These are phyloP conservation scores for Boleophthalmus pectinirostris DNA, from an alignment of 2,113 vertebrate genomes.

Conservation along the genomic window DNA sequence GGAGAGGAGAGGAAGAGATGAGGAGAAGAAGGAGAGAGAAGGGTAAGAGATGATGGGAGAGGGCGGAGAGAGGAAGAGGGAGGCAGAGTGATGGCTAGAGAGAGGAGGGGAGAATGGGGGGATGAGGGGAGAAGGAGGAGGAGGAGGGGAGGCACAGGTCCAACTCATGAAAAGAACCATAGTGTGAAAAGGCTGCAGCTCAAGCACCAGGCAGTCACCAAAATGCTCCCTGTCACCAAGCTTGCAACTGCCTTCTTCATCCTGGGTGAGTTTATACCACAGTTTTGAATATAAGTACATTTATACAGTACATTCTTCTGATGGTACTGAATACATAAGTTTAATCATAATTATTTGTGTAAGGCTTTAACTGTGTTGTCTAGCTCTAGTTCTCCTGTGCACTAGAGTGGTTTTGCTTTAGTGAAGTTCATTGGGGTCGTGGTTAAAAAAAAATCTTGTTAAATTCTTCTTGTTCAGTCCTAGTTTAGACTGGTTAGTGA, in stretches of 20 bases:
- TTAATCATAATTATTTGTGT: too few relatives aligned
- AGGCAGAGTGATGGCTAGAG: neutral
- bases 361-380: too few relatives aligned
- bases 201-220: constrained; percentile 38
- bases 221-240: constrained; percentile 55
- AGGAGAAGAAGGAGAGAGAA: too few relatives aligned
- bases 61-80: too few relatives aligned
- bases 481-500: too few relatives aligned
- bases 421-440: too few relatives aligned
- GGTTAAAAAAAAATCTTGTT: too few relatives aligned
- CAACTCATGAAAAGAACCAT: constrained; percentile 54
- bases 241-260: constrained; percentile 50
- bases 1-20: constrained; percentile 10
- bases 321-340: neutral
- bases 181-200: constrained; percentile 51
- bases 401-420: too few relatives aligned
- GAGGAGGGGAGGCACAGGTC: constrained; percentile 30
- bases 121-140: constrained; percentile 19
- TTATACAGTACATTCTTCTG: neutral
- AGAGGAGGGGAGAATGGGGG: neutral
- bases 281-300: neutral
- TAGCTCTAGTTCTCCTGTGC: too few relatives aligned
- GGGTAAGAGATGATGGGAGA: too few relatives aligned
- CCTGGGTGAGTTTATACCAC: constrained; percentile 54
- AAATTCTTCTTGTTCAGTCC: too few relatives aligned